Percentiles rank a stretch among this genome's conserved stretches.
phyloP scores from a whole-genome alignment of 2,797 vertebrate species.

The Trematomus bernacchii region DNA sequence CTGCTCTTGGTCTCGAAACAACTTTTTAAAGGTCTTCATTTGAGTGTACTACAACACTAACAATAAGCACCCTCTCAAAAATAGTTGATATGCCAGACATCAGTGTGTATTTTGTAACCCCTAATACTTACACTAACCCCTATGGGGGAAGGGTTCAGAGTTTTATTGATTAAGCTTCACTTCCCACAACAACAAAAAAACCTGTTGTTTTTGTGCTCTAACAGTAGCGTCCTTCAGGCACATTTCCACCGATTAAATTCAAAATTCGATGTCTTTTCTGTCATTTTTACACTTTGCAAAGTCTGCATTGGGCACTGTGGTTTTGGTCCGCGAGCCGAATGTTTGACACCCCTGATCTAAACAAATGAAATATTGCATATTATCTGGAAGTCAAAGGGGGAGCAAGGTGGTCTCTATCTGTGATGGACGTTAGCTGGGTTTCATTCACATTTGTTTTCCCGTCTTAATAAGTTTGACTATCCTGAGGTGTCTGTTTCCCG shows the following conservation, averaged over 20 bases:
- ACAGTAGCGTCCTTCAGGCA: neutral
- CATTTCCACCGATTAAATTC: neutral
- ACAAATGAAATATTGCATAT: neutral
- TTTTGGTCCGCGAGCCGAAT: no score
- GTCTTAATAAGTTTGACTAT: neutral
- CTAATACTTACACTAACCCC: no score
- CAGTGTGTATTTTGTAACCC: conserved; percentile 27
- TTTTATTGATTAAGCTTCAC: conserved; percentile 28
- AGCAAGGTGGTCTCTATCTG: neutral
- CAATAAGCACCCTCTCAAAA: no score
- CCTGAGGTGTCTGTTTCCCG: neutral
- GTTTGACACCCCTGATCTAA: no score
- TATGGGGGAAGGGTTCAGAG: neutral
- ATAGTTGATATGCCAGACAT: neutral
- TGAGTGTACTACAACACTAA: no score
- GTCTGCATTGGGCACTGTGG: no score
- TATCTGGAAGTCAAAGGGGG: neutral
- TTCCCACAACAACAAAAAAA: conserved; percentile 5
- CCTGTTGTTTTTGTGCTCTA: conserved; percentile 18
- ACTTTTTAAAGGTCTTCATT: no score
- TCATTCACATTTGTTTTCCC: neutral
- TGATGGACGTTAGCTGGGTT: neutral
- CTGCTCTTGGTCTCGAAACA: no score
- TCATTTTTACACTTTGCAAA: no score
- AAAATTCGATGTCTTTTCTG: neutral